Conservation (phyloP, 2,113 vertebrate genomes). For the Myotis davidii region DNA sequence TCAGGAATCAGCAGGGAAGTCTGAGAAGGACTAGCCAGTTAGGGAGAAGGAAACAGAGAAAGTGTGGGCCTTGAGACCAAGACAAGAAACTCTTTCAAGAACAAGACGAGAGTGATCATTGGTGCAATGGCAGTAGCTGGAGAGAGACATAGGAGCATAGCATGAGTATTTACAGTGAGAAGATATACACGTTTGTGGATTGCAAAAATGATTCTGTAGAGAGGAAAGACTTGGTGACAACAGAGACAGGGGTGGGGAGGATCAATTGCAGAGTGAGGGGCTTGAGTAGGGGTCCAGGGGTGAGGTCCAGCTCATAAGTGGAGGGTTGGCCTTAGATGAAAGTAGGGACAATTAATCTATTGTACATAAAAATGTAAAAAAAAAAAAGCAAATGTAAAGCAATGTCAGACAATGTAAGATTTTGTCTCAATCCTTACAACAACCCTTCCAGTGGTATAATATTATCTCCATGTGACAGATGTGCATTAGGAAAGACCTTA, state of each 20-base stretch:
- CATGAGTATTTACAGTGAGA: background rate
- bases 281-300: rapidly evolving
- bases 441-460: background rate
- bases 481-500: background rate
- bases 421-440: background rate
- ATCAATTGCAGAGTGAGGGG: background rate
- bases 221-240: background rate
- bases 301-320: background rate
- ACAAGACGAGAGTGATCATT: rapidly evolving
- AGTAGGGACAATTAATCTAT: background rate
- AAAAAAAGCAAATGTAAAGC: background rate
- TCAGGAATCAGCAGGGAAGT: background rate
- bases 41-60: background rate
- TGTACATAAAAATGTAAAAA: background rate
- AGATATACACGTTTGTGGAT: background rate
- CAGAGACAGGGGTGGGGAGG: too few species aligned
- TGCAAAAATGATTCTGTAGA: background rate
- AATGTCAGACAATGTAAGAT: background rate
- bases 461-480: background rate
- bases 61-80: background rate
- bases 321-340: background rate
- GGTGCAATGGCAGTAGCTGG: background rate
- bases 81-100: background rate
- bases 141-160: background rate
- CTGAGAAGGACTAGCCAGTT: background rate